Evolutionary conservation across 2,797 vertebrate genomes (phyloP), one percentile per base, ranked within the genome.

Genomic region (Sebastes matsubarae): DNA sequence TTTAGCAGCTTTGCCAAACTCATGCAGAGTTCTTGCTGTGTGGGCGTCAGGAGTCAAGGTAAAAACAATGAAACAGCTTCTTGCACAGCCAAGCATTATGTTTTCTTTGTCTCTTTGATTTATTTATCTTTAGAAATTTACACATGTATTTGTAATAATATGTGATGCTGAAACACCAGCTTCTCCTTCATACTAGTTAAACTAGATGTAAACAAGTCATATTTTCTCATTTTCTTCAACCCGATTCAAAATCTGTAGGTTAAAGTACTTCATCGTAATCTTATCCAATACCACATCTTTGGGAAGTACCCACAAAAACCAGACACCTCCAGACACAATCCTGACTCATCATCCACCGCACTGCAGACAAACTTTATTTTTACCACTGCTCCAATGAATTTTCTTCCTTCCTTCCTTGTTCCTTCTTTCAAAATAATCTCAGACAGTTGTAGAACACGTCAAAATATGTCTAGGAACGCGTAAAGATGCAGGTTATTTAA

Each of bases 241-340:
- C 4, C 36, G 22, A 27, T 70, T 32, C 0, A 50, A 46, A 58
- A 75, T 34, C 30, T 72, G 22, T 22, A 32, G n/a, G 27, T 20
- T 27, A 69, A 24, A 46, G 1, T 59, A 2, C 69, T 83, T 67
- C 50, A 18, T 29, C 1, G 2, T 61, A 58, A 24, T 50, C 46
- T 60, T 55, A 72, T 79, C 36, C 58, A 80, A 18, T 59, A 69
- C 8, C 58, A 72, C 34, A 84, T 84, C 24, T 86, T 70, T 77
- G 79, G 93, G 93, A 92, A 95, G 83, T 89, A 91, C 92, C 93
- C 90, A 77, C 18, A 27, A 24, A 24, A 72, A 72, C 84, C 89
- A 90, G 87, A 92, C 83, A 77, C n/a, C 71, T 82, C 90, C 87
- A 93, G 93, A 93, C 92, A 83, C 12, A 70, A 67, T 68, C 65